These are phyloP conservation scores for Uria lomvia DNA, from an alignment of 2,113 vertebrate genomes.

Conservation along the genomic window DNA sequence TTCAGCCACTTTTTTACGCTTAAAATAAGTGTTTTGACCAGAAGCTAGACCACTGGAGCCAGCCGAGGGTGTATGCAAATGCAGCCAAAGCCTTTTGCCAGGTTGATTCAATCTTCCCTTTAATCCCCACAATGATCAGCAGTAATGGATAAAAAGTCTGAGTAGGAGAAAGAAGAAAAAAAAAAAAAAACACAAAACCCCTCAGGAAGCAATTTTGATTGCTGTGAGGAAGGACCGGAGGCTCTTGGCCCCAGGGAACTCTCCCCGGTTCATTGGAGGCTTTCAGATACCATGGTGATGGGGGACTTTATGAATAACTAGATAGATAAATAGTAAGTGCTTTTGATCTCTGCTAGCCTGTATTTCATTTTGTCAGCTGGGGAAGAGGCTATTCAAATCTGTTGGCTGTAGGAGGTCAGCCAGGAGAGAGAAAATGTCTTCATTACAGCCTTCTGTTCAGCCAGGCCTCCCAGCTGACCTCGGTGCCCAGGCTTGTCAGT, in stretches of 20 bases:
- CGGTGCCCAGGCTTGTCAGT: background rate
- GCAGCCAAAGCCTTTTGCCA: conserved; percentile 18
- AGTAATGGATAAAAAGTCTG: conserved; percentile 53
- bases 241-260: conserved; percentile 14
- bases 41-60: background rate
- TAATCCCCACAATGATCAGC: conserved; percentile 32
- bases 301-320: conserved; percentile 32
- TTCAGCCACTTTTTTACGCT: background rate
- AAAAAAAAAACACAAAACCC: background rate
- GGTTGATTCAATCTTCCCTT: conserved; percentile 40
- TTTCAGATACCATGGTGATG: conserved; percentile 50
- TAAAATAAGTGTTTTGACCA: conserved; percentile 10
- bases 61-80: background rate
- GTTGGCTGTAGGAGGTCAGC: conserved; percentile 51
- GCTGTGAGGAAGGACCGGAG: conserved; percentile 42
- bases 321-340: conserved; percentile 50
- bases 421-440: conserved; percentile 58
- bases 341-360: conserved; percentile 58
- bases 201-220: conserved; percentile 45
- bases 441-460: conserved; percentile 59
- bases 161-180: background rate
- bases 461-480: conserved; percentile 51
- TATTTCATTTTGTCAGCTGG: conserved; percentile 58
- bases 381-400: conserved; percentile 60
- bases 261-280: conserved; percentile 21